Evolutionary conservation across 2,113 vertebrate species (phyloP), one percentile per base, ranked within the genome.

Genomic region (Vanacampus margaritifer): DNA sequence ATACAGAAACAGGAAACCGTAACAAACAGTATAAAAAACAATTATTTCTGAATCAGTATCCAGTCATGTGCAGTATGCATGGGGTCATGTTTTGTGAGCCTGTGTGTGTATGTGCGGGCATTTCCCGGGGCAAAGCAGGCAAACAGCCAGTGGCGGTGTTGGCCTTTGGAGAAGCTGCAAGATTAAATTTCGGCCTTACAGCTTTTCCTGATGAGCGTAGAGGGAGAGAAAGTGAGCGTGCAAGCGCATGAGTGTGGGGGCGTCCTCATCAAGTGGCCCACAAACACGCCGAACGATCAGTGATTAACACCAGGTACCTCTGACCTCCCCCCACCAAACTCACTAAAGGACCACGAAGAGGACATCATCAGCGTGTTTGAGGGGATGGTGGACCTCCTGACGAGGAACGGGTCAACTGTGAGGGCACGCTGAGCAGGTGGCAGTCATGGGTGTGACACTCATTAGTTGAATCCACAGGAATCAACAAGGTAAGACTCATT

Each of bases 101-200:
- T 62, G 28, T 17, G 36, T 35, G 16, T 36, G 39, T 12, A 41
- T 5, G 45, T 8, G 16, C 0, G 24, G 28, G 24, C 1, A 37
- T 66, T 53, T 46, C 61, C 12, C 54, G 71, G 70, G 61, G 19
- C 65, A 41, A 62, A 45, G 50, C 35, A 48, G 16, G 24, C 2
- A 24, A 54, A 8, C 72, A 28, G 54, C 65, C 68, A 69, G 79
- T 9, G 37, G 70, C 3, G 39, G 68, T 46, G 56, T 77, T 64
- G 58, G 74, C 65, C 60, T 23, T 23, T 21, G 58, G 65, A 71
- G 24, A 59, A 60, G 71, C 63, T 61, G 45, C 19, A 48, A 73
- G 84, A 91, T 93, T 90, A 69, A 90, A 92, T 93, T 93, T 91
- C 92, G 24, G 78, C 87, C 80, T 81, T 71, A 80, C 88, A 92